phyloP scores from a whole-genome alignment of 2,888 invertebrate species.

The Hirtodrosophila duncani region DNA sequence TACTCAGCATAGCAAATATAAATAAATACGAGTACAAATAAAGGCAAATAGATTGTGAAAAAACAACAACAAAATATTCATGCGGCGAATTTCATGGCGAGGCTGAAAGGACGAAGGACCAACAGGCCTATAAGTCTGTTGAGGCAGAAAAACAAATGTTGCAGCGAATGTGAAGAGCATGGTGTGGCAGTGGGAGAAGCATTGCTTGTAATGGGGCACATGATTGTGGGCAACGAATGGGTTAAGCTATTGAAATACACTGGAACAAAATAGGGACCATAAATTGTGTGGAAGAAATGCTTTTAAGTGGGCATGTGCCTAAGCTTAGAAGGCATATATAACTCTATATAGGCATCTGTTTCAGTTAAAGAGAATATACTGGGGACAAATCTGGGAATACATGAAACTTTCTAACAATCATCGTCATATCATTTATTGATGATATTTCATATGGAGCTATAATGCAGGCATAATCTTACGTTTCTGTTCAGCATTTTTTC shows the following conservation, averaged over 20 bases:
- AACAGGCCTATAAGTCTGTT: conserved; percentile 33
- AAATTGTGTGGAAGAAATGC: too few species aligned
- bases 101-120: conserved; percentile 20
- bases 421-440: too few species aligned
- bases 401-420: too few species aligned
- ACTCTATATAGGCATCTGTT: too few species aligned
- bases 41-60: conserved; percentile 59
- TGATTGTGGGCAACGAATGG: conserved; percentile 39
- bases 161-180: conserved; percentile 17
- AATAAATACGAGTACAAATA: conserved; percentile 56
- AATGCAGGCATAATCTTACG: too few species aligned
- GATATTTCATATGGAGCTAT: too few species aligned
- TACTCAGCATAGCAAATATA: conserved; percentile 52
- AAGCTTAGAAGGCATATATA: too few species aligned
- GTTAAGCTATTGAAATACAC: conserved; percentile 47
- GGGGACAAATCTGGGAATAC: too few species aligned
- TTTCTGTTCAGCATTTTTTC: too few species aligned
- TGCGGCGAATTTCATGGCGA: conserved; percentile 33
- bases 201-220: conserved; percentile 32
- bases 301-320: too few species aligned
- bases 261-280: too few species aligned
- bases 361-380: too few species aligned
- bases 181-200: conserved; percentile 2
- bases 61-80: conserved; percentile 41
- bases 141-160: conserved; percentile 52